Percentiles rank a stretch among this genome's conserved stretches.
Evolutionary conservation across 2,797 vertebrate species (phyloP).

Genomic region (Enteromius radiatus): DNA sequence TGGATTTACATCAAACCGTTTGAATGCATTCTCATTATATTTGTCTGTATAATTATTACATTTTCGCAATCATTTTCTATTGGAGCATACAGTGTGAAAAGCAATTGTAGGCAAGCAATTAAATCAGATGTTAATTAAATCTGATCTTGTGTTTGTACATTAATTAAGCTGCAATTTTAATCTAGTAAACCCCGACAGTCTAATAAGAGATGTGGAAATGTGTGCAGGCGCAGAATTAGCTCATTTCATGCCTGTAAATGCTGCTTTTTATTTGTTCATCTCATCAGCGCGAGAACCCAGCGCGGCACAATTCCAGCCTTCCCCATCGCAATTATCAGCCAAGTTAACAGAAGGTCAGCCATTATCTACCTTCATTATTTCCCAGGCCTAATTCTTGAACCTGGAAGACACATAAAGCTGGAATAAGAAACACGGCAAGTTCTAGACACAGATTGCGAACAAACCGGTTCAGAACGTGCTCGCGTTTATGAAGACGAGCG

Average conservation of each 20-base stretch:
- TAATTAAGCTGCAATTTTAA: constrained; percentile 85
- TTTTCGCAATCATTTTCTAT: constrained; percentile 73
- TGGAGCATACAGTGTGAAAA: constrained; percentile 71
- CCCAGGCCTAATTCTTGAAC: constrained; percentile 13
- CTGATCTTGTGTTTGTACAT: constrained; percentile 85
- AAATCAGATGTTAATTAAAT: constrained; percentile 88
- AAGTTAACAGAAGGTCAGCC: constrained; percentile 32
- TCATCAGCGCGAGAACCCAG: constrained; percentile 43
- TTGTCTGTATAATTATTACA: constrained; percentile 76
- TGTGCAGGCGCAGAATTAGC: constrained; percentile 75
- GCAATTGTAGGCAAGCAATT: constrained; percentile 81
- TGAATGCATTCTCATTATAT: constrained; percentile 73
- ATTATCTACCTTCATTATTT: constrained; percentile 45
- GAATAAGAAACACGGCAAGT: background rate
- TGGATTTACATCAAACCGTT: constrained; percentile 72
- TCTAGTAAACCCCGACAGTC: constrained; percentile 80
- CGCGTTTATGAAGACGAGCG: background rate
- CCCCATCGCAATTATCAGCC: constrained; percentile 28
- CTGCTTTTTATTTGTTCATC: constrained; percentile 62
- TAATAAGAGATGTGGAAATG: constrained; percentile 75
- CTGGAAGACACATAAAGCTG: constrained; percentile 18
- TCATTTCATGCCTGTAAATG: constrained; percentile 84
- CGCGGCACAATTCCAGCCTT: constrained; percentile 24
- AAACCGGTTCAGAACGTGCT: background rate
- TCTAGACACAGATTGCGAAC: background rate